A percentile compares a stretch with the other conserved stretches of the same genome.
Conservation (phyloP, 30 jellyfish, hydroid and myxozoan genomes). For the Aurelia coerulea region DNA sequence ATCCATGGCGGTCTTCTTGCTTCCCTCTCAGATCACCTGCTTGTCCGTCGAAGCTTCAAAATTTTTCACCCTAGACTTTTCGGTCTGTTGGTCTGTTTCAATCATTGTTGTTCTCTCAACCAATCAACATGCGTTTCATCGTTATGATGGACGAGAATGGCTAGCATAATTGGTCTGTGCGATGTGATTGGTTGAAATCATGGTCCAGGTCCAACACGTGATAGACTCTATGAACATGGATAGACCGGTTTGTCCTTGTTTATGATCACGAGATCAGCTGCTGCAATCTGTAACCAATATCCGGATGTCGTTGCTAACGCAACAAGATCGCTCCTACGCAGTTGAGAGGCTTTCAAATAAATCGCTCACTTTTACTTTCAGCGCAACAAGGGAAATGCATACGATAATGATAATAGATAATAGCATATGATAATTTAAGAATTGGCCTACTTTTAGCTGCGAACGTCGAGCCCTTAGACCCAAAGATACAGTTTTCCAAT, state of each 20-base stretch:
- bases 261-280: constrained; percentile 1
- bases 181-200: constrained; percentile 40
- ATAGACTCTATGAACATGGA: constrained; percentile 32
- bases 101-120: background rate
- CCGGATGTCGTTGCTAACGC: background rate
- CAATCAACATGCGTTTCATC: constrained; percentile 31
- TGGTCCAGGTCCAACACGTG: constrained; percentile 40
- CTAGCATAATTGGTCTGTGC: constrained; percentile 48
- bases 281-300: background rate
- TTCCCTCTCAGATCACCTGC: background rate
- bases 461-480: too few species aligned
- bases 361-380: too few species aligned
- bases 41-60: constrained; percentile 2
- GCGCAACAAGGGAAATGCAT: too few species aligned
- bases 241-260: constrained; percentile 16
- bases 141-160: constrained; percentile 38
- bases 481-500: too few species aligned
- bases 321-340: background rate
- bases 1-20: constrained; percentile 10
- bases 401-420: too few species aligned
- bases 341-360: background rate
- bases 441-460: too few species aligned
- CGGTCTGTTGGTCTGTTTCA: constrained; percentile 4
- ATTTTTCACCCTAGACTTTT: constrained; percentile 23
- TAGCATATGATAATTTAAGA: too few species aligned